Evolutionary conservation across 2,113 vertebrate genomes (phyloP).

Genomic region (Tichodroma muraria): DNA sequence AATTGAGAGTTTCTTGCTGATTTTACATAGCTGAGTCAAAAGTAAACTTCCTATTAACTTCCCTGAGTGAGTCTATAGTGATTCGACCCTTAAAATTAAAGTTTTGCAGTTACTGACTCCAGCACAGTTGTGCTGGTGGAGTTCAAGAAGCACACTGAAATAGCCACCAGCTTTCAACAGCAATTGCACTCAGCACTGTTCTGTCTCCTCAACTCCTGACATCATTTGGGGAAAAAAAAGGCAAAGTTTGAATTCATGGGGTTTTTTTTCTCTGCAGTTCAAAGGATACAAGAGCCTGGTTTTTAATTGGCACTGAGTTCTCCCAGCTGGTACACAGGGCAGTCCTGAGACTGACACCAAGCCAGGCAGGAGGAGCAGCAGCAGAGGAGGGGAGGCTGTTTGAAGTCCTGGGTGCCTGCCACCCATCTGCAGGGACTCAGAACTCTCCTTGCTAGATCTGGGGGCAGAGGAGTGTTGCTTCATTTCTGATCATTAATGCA

Average conservation of each 20-base stretch:
- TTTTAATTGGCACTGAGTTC: constrained; percentile 13
- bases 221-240: not conserved
- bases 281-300: not conserved
- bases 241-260: not conserved
- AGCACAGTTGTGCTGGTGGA: not conserved
- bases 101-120: not conserved
- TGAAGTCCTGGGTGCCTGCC: not conserved
- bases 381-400: not conserved
- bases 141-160: not conserved
- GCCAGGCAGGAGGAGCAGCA: not conserved
- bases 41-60: constrained; percentile 18
- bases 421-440: not conserved
- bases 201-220: not conserved
- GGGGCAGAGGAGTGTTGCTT: not conserved
- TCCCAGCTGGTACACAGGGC: not conserved
- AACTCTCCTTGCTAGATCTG: not conserved
- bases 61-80: not conserved
- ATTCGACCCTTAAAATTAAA: constrained; percentile 15
- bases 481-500: constrained; percentile 1
- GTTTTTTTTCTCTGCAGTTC: constrained; percentile 7
- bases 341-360: not conserved
- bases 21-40: not conserved
- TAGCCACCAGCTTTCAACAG: not conserved
- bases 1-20: not conserved
- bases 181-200: not conserved